phyloP scores from a whole-genome alignment of 1,140 invertebrate genomes.

The Tetragonula clypearis region DNA sequence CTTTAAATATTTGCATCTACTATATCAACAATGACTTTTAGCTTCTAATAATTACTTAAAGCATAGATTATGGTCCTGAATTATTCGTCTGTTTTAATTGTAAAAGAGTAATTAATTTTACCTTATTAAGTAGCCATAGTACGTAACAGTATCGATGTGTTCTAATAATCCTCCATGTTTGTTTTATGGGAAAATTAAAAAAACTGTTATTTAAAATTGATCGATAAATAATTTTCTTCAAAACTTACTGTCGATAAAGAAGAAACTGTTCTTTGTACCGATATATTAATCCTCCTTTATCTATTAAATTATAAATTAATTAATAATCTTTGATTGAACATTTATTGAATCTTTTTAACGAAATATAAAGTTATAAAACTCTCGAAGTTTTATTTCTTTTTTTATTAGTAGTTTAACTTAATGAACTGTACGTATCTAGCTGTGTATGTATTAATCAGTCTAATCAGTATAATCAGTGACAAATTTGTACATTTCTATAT shows the following conservation, averaged over 20 bases:
- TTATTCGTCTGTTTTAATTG: too few species aligned
- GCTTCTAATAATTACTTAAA: background rate
- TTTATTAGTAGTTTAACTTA: too few species aligned
- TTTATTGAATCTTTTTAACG: too few species aligned
- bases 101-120: background rate
- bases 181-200: background rate
- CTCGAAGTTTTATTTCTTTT: too few species aligned
- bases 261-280: background rate
- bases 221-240: background rate
- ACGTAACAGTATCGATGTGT: background rate
- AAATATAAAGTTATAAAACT: too few species aligned
- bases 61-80: background rate
- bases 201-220: background rate
- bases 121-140: background rate
- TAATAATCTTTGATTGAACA: too few species aligned
- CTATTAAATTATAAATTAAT: background rate
- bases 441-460: too few species aligned
- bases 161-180: background rate
- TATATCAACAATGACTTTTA: background rate
- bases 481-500: too few species aligned
- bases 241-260: background rate
- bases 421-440: too few species aligned
- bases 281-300: background rate
- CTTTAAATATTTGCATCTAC: too few species aligned
- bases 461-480: too few species aligned